Evolutionary conservation across 1,140 invertebrate species (phyloP), one percentile per base, ranked within the genome.

Genomic region (Monochamus saltuarius): DNA sequence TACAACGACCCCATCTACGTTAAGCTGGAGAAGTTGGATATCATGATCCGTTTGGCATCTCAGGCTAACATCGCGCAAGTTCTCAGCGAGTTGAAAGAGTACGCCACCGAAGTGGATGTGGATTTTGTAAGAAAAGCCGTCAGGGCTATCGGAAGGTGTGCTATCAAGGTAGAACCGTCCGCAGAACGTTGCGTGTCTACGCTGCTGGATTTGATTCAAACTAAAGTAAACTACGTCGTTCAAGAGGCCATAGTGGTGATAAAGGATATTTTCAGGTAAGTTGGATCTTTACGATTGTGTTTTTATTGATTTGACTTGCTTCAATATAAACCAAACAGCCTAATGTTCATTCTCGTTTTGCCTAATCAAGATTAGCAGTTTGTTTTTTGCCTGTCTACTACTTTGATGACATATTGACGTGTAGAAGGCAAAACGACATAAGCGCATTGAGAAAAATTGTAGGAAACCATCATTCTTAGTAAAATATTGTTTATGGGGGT

Each of bases 1-100:
- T 99, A 99, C 80, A 99, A 99, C 77, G 98, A 99, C 82, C 98
- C 98, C 7, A 99, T 99, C 75, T 99, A 99, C 78, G 97, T 99
- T 3, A 99, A 99, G 79, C 82, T 99, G 50, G 98, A 99, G 78
- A 99, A 99, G 77, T 75, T 99, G 70, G 98, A 99, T 75, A 99
- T 99, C 51, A 99, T 99, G 97, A 99, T 99, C 67, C 87, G 98
- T 29, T 80, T 99, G 53, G 97, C 98, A 7, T 98, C 95, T 47
- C 95, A 99, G 77, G 89, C 92, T 2, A 99, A 99, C 76, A 99
- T 99, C 69, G 93, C 94, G 1, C 97, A 99, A 79, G 98, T 99
- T 47, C 82, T 99, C 0, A 97, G 96, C 16, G 98, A 99, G 79
- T 80, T 99, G 4, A 99, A 99, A 79, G 97, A 99, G 82, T 99